Evolutionary conservation across 2,797 vertebrate species (phyloP), one percentile per base, ranked within the genome.

Genomic region (Pelobates cultripes): DNA sequence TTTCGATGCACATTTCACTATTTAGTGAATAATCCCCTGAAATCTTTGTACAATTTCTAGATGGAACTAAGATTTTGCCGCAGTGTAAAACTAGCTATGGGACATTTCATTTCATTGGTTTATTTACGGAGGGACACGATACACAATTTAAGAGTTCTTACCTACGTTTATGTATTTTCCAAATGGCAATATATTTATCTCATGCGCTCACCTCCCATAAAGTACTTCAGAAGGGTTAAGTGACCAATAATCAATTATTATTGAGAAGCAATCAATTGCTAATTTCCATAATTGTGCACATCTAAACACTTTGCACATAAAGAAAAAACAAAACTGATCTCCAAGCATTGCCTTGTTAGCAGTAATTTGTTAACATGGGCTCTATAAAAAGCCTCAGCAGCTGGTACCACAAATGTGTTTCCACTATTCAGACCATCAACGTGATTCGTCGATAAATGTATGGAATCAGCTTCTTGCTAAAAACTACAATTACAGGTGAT

Each of bases 401-500:
- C 97, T 99, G 97, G 96, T 92, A 93, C 91, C 93, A 92, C 93
- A 95, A 93, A 96, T 94, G 94, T 94, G 94, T 94, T 96, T 94
- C 94, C 94, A 95, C 95, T 88, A 94, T 94, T 94, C 92, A 95
- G 93, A 91, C 94, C 93, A 94, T 94, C 94, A 94, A 93, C 92
- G 91, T 95, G 93, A 95, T 94, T 95, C 95, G 94, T 94, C 93
- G 93, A 94, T 97, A 98, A 99, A 99, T 99, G 97, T 98, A 99
- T 99, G 97, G 97, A 99, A 99, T 99, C 97, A 99, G 95, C 93
- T 95, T 93, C 94, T 92, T 87, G 91, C 96, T 99, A 99, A 99
- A 98, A 98, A 98, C 97, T 98, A 97, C 97, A 98, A 99, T 99
- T 99, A 99, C 98, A 99, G 97, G 98, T 99, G 98, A 99, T 98